Evolutionary conservation across 2,888 invertebrate genomes (phyloP).

Genomic region (Chymomyza procnemis): DNA sequence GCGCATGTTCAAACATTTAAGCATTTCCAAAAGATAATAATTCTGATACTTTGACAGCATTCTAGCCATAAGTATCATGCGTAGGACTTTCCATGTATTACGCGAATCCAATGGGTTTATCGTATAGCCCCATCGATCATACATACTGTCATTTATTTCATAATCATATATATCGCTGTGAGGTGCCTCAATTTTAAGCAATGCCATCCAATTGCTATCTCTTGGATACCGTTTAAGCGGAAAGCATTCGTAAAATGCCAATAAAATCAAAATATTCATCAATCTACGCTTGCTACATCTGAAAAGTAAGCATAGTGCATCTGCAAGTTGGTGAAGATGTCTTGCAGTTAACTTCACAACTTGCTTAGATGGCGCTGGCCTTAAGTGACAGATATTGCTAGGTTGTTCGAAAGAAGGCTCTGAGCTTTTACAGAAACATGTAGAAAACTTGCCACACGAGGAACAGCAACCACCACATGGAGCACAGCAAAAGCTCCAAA

Average conservation of each 20-base stretch:
- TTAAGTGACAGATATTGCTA: not conserved
- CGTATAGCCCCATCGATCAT: slow-evolving; percentile 53
- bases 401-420: not conserved
- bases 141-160: slow-evolving; percentile 59
- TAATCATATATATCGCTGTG: slow-evolving; percentile 54
- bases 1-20: slow-evolving; percentile 32
- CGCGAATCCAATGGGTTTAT: slow-evolving; percentile 47
- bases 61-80: slow-evolving; percentile 41
- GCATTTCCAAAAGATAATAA: slow-evolving; percentile 30
- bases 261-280: slow-evolving; percentile 39
- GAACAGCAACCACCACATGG: not conserved
- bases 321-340: slow-evolving; percentile 43
- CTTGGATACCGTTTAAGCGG: slow-evolving; percentile 30
- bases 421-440: not conserved
- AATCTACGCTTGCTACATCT: slow-evolving; percentile 27
- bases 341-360: slow-evolving; percentile 6
- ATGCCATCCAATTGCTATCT: slow-evolving; percentile 45
- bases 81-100: slow-evolving; percentile 44
- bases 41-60: slow-evolving; percentile 37
- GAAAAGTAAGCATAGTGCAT: slow-evolving; percentile 53
- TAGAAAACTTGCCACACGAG: not conserved
- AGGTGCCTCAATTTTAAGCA: slow-evolving; percentile 46
- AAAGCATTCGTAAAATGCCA: slow-evolving; percentile 28
- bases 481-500: not conserved
- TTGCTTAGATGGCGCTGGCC: slow-evolving; percentile 1